Percentiles rank a stretch among this genome's conserved stretches.
phyloP scores from a whole-genome alignment of 2,888 invertebrate genomes.

The Villa cingulata region DNA sequence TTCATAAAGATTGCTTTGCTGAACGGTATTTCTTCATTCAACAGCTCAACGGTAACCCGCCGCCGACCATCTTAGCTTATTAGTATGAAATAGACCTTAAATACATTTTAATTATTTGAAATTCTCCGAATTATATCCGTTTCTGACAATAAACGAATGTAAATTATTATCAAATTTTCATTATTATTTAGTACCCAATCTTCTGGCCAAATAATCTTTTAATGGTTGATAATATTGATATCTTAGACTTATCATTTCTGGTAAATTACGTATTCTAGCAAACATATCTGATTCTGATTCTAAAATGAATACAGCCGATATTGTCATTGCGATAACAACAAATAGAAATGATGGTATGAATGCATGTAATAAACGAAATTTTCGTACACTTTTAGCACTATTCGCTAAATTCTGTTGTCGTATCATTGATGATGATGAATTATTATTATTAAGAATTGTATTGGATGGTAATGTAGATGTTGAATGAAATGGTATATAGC shows the following conservation, averaged over 20 bases:
- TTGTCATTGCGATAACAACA: constrained; percentile 52
- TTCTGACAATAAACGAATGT: too few relatives aligned
- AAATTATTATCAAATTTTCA: too few relatives aligned
- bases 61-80: too few relatives aligned
- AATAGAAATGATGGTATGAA: constrained; percentile 67
- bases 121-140: too few relatives aligned
- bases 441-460: background rate
- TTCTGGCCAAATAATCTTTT: constrained; percentile 50
- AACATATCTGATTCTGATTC: constrained; percentile 66
- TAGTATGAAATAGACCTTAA: too few relatives aligned
- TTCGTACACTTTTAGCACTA: constrained; percentile 34
- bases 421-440: constrained; percentile 9
- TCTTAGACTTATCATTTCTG: constrained; percentile 61
- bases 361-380: constrained; percentile 53
- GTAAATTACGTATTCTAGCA: constrained; percentile 53
- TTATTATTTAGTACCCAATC: constrained; percentile 8
- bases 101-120: too few relatives aligned
- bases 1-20: too few relatives aligned
- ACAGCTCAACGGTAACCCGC: too few relatives aligned
- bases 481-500: constrained; percentile 3
- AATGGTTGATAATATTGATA: constrained; percentile 73
- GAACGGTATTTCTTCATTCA: too few relatives aligned
- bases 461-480: background rate
- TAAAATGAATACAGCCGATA: constrained; percentile 56
- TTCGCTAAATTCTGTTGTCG: constrained; percentile 21